These are phyloP conservation scores for Agrilus biguttatus DNA, from an alignment of 2,888 invertebrate genomes.

Conservation along the genomic window DNA sequence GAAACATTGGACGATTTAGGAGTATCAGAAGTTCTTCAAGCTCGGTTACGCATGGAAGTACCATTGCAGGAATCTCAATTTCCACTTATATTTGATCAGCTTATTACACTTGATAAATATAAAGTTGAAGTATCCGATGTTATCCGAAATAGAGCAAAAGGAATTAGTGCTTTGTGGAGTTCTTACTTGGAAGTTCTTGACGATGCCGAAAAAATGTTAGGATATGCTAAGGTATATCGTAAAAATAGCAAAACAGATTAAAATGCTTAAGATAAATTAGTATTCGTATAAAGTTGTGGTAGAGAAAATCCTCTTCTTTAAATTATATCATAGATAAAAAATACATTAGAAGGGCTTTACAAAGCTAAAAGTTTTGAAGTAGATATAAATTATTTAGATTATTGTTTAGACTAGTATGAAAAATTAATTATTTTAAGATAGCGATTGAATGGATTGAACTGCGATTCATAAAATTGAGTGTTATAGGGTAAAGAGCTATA, in stretches of 20 bases:
- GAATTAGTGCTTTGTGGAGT: conserved; percentile 51
- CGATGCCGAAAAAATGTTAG: conserved; percentile 59
- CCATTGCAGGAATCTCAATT: conserved; percentile 52
- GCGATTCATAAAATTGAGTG: too few species aligned
- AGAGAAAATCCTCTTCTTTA: not conserved
- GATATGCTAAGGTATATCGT: conserved; percentile 45
- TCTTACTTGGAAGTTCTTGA: conserved; percentile 53
- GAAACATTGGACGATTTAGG: conserved; percentile 60
- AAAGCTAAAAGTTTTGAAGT: too few species aligned
- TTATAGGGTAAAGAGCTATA: too few species aligned
- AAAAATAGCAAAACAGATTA: too few species aligned
- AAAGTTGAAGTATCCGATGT: conserved; percentile 52
- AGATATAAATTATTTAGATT: too few species aligned
- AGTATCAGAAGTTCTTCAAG: conserved; percentile 49
- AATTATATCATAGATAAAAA: not conserved
- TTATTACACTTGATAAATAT: conserved; percentile 58
- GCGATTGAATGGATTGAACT: too few species aligned
- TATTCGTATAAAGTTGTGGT: not conserved
- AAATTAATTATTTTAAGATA: too few species aligned
- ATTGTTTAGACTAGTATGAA: too few species aligned
- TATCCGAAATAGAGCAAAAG: conserved; percentile 39
- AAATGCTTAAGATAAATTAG: too few species aligned
- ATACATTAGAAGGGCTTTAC: too few species aligned
- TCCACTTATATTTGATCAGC: conserved; percentile 60
- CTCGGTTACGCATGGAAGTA: conserved; percentile 50